Evolutionary conservation across 1,140 invertebrate genomes (phyloP), one percentile per base, ranked within the genome.

Genomic region (Marisa cornuarietis): DNA sequence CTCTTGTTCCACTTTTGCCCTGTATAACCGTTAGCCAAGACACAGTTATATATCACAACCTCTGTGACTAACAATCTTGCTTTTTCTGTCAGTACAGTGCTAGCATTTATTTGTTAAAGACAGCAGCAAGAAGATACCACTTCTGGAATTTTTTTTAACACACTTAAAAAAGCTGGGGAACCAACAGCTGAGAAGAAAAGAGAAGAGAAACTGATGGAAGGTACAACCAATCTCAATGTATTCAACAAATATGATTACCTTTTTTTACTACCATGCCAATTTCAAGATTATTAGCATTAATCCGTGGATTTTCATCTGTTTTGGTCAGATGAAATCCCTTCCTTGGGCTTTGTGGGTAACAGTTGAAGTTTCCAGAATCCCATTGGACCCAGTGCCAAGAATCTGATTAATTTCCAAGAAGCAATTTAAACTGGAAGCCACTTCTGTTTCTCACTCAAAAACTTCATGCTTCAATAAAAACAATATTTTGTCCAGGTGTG

Each of bases 201-300:
- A 66, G 26, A 20, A 8, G 8, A n/a, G 65, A 22, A 66, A 20
- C 8, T 20, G 10, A 66, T n/a, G 65, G 14, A 9, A 14, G 14
- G 8, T 14, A 54, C 52, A 54, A 54, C 8, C 54, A 58, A 42
- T 18, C 54, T 58, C 16, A 14, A 58, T 58, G 16, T 14, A 0
- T 18, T 14, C 16, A 11, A 58, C 54, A 58, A 58, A 58, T 18
- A 71, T 71, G 24, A 22, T 16, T 63, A 79, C 78, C 71, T 62
- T 54, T 79, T 16, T 73, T 79, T 18, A 79, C 78, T 14, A 62
- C 63, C 61, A 79, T 74, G n/a, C 78, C 78, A n/a, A 79, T 79
- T 20, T 65, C 78, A 68, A 79, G 71, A 24, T 79, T 49, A 18
- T 18, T 61, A 5, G n/a, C 54, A 20, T 61, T 72, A 10, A 63